Percentiles rank a stretch among this genome's conserved stretches.
Evolutionary conservation across 2,113 vertebrate species (phyloP).

Genomic region (Pelvicachromis taeniatus): DNA sequence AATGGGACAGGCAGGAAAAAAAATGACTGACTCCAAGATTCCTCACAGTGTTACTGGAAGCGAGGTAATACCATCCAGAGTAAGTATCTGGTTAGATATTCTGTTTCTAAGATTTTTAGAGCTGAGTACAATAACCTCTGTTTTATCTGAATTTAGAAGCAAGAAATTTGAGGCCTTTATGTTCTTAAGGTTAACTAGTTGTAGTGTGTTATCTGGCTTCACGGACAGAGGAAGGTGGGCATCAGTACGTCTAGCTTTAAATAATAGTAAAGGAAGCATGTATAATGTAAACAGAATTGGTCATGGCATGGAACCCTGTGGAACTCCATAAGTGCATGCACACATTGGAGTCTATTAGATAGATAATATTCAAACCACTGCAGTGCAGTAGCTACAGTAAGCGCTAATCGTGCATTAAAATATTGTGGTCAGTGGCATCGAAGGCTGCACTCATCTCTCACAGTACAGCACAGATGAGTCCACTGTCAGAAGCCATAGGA

Average conservation of each 20-base stretch:
- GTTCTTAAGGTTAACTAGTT: neutral
- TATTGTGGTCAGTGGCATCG: neutral
- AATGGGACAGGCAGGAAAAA: no score
- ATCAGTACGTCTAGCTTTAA: neutral
- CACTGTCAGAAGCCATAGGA: neutral
- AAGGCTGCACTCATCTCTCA: neutral
- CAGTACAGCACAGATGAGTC: neutral
- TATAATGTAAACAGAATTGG: neutral
- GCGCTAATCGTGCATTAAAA: neutral
- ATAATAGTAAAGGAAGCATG: neutral
- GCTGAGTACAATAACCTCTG: accelerated
- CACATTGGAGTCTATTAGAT: neutral
- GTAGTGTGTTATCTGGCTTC: neutral
- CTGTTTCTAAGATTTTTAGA: neutral
- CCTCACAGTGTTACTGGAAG: neutral
- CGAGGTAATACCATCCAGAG: no score
- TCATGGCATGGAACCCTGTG: accelerated
- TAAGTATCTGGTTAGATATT: neutral
- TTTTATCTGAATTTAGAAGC: neutral
- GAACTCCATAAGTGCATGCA: neutral
- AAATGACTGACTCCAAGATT: neutral
- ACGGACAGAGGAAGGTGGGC: neutral
- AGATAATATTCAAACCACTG: neutral
- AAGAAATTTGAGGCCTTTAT: neutral
- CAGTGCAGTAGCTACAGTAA: neutral